Percentiles rank a stretch among this genome's conserved stretches.
Evolutionary conservation across 1,140 invertebrate genomes (phyloP).

Genomic region (Dreissena polymorpha): DNA sequence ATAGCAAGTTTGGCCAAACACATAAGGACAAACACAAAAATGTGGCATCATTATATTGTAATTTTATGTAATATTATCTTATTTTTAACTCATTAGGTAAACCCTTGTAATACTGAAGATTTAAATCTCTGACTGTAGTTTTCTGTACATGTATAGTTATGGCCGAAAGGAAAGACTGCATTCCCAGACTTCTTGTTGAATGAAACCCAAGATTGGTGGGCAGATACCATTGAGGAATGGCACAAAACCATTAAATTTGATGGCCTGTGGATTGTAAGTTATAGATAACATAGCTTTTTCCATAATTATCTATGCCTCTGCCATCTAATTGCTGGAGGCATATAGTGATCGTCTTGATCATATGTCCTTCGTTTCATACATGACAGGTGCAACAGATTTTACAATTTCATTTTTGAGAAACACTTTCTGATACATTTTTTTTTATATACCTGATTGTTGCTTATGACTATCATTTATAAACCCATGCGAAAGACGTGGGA

Average conservation of each 20-base stretch:
- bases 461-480: too few species aligned
- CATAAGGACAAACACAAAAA: too few species aligned
- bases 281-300: conserved; percentile 3
- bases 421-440: too few species aligned
- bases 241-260: conserved; percentile 66
- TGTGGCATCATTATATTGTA: not conserved
- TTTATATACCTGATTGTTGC: too few species aligned
- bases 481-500: too few species aligned
- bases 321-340: too few species aligned
- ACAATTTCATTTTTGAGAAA: too few species aligned
- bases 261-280: conserved; percentile 73
- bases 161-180: conserved; percentile 68
- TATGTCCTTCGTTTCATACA: too few species aligned
- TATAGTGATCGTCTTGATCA: too few species aligned
- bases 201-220: conserved; percentile 65
- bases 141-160: conserved; percentile 50
- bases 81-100: not conserved
- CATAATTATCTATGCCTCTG: too few species aligned
- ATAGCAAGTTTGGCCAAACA: too few species aligned
- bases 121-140: not conserved
- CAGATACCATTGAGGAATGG: conserved; percentile 59
- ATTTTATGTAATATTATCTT: not conserved
- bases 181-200: conserved; percentile 73
- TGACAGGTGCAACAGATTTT: too few species aligned
- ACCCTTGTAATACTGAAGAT: not conserved